A percentile compares a stretch with the other conserved stretches of the same genome.
These are phyloP conservation scores for Phrynosoma blainvillii DNA, from an alignment of 2,113 vertebrate species.

Conservation along the genomic window DNA sequence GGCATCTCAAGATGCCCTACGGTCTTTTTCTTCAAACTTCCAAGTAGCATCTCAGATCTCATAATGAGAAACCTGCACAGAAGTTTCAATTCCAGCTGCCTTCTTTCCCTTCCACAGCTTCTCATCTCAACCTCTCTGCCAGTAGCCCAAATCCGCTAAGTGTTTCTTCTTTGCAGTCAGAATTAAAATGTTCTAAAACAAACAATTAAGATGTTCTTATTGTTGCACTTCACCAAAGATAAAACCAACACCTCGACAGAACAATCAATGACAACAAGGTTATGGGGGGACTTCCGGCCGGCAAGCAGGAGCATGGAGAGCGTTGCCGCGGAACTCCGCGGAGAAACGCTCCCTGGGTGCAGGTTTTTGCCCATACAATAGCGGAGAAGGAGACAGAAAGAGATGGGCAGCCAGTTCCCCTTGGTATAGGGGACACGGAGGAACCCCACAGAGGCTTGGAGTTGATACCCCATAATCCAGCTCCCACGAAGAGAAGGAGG, in stretches of 20 bases:
- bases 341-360: no score
- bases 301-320: no score
- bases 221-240: neutral
- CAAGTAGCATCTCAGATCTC: neutral
- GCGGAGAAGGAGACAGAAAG: no score
- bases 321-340: no score
- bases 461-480: no score
- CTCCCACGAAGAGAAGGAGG: no score
- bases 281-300: constrained; percentile 35
- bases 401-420: no score
- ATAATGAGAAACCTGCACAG: constrained; percentile 6
- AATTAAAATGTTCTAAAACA: neutral
- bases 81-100: constrained; percentile 16
- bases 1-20: constrained; percentile 17
- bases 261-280: neutral
- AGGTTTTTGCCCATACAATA: no score
- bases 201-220: constrained; percentile 28
- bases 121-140: neutral
- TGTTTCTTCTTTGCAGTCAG: constrained; percentile 20
- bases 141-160: no score
- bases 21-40: neutral
- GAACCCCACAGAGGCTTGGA: no score
- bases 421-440: no score
- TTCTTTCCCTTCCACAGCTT: constrained; percentile 22
- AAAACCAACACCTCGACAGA: constrained; percentile 17